A percentile compares a stretch with the other conserved stretches of the same genome.
phyloP scores from a whole-genome alignment of 2,888 invertebrate genomes.

The Formica aserva region DNA sequence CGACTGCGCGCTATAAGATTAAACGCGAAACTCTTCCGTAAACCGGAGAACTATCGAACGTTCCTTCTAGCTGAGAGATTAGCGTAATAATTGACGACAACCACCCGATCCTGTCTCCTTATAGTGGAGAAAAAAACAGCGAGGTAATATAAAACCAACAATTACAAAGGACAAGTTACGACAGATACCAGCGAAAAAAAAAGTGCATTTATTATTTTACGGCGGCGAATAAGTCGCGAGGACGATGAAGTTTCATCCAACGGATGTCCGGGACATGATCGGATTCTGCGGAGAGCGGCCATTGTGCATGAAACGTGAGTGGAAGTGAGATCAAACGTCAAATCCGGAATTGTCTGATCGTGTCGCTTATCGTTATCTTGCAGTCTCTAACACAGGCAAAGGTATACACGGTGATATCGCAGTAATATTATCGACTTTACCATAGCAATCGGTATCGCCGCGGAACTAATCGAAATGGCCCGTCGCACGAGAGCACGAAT shows the following conservation, averaged over 20 bases:
- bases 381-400: constrained; percentile 7
- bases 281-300: constrained; percentile 61
- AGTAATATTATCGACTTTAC: neutral
- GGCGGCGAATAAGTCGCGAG: constrained; percentile 27
- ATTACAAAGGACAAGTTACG: neutral
- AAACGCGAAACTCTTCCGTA: constrained; percentile 3
- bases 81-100: neutral
- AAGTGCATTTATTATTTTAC: constrained; percentile 5
- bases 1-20: neutral
- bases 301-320: constrained; percentile 70
- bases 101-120: neutral
- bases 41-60: neutral
- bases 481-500: constrained; percentile 18
- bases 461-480: constrained; percentile 64
- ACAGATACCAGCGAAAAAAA: constrained; percentile 26
- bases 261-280: constrained; percentile 52
- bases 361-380: neutral
- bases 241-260: constrained; percentile 57
- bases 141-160: neutral
- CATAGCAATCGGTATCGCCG: neutral
- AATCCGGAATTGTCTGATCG: constrained; percentile 19
- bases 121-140: neutral
- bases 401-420: neutral
- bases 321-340: constrained; percentile 58
- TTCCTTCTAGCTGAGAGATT: neutral